Conservation (phyloP, 2,113 vertebrate species). For the Euleptes europaea region DNA sequence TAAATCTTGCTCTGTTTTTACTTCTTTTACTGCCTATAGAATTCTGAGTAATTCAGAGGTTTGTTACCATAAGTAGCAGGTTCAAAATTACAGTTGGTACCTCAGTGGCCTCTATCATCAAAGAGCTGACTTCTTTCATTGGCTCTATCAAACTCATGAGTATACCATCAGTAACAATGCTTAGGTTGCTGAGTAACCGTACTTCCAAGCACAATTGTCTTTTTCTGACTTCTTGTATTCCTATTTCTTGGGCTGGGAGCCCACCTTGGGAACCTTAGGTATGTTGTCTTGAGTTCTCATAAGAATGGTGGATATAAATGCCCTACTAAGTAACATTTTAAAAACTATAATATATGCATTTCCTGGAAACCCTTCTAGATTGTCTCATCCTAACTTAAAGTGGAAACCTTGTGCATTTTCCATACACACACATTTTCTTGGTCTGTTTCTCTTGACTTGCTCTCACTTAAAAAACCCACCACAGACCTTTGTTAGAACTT, state of each 20-base stretch:
- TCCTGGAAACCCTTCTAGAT: background rate
- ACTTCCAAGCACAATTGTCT: background rate
- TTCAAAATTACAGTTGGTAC: background rate
- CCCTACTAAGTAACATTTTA: background rate
- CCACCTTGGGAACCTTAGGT: background rate
- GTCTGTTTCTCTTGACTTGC: background rate
- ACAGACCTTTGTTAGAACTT: background rate
- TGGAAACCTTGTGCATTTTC: background rate
- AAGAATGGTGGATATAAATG: no score
- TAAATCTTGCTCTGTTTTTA: background rate
- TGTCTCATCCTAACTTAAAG: background rate
- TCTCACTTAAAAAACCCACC: background rate
- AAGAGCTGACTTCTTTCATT: background rate
- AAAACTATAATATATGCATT: background rate
- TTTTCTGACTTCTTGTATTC: background rate
- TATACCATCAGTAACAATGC: background rate
- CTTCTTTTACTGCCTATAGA: background rate
- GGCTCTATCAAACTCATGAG: background rate
- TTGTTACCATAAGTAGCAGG: background rate
- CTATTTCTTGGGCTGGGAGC: background rate
- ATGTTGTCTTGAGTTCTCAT: no score
- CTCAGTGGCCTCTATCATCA: background rate
- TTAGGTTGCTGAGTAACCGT: background rate
- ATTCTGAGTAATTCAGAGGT: background rate
- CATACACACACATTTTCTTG: background rate